These are phyloP conservation scores for Silurus lanzhouensis DNA, from an alignment of 2,797 vertebrate genomes.

Conservation along the genomic window DNA sequence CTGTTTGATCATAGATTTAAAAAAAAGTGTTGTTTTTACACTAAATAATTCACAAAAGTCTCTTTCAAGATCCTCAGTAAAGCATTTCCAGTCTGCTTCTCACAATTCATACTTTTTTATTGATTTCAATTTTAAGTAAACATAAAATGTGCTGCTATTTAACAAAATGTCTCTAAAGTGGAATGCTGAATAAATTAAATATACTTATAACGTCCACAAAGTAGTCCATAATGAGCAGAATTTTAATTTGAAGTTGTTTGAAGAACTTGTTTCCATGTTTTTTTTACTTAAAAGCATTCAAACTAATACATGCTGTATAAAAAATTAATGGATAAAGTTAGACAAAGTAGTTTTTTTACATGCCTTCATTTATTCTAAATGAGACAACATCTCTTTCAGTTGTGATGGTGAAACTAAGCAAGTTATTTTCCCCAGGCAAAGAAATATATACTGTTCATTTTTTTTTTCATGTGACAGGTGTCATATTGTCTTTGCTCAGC, in stretches of 20 bases:
- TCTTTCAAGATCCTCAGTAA: not conserved
- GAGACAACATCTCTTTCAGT: not conserved
- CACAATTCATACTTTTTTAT: constrained; percentile 31
- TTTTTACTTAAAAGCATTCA: no score
- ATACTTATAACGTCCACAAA: not conserved
- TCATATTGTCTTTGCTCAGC: not conserved
- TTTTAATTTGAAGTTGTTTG: no score
- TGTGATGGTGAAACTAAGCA: no score
- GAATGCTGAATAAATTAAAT: not conserved
- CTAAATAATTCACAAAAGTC: constrained; percentile 36
- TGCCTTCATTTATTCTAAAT: not conserved
- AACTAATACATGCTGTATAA: not conserved
- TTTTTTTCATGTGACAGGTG: not conserved
- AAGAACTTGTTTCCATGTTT: no score
- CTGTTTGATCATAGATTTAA: constrained; percentile 38
- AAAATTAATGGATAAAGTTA: not conserved
- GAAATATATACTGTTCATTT: no score
- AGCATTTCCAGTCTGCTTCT: constrained; percentile 1
- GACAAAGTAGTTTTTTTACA: not conserved
- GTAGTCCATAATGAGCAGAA: not conserved
- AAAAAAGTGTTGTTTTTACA: constrained; percentile 40
- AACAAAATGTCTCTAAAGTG: not conserved
- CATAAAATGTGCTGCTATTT: not conserved
- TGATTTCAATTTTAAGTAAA: constrained; percentile 19
- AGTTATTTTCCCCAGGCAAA: no score